Evolutionary conservation across 1,140 invertebrate genomes (phyloP).

Genomic region (Vanessa tameamea): DNA sequence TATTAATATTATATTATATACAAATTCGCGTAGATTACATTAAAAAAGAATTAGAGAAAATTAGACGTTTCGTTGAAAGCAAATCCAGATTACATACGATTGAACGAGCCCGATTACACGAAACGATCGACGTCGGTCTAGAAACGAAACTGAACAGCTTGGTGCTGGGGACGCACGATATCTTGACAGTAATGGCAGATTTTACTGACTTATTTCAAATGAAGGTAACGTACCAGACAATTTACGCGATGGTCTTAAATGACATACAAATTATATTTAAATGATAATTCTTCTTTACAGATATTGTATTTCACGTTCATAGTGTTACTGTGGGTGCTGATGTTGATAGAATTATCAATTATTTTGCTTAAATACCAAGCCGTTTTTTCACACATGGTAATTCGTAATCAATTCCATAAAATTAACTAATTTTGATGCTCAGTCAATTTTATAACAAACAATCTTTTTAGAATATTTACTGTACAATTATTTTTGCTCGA

Average conservation of each 20-base stretch:
- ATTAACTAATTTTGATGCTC: too few relatives aligned
- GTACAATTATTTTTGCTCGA: too few relatives aligned
- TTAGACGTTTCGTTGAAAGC: background rate
- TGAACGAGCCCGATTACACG: background rate
- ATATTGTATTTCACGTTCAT: background rate
- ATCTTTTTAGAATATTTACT: too few relatives aligned
- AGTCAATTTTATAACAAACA: too few relatives aligned
- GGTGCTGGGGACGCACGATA: background rate
- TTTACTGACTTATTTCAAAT: constrained; percentile 45
- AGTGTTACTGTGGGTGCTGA: background rate
- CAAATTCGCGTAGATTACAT: constrained; percentile 12
- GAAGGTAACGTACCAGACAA: constrained; percentile 35
- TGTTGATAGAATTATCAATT: background rate
- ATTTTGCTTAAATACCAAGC: constrained; percentile 12
- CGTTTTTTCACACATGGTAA: background rate
- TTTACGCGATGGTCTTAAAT: background rate
- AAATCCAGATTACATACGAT: background rate
- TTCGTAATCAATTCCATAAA: too few relatives aligned
- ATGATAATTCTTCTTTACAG: background rate
- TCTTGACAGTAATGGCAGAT: constrained; percentile 24
- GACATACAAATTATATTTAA: background rate
- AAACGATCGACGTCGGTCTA: background rate
- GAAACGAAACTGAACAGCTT: background rate
- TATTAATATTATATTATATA: constrained; percentile 7
- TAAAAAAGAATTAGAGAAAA: background rate